Evolutionary conservation across 2,888 invertebrate species (phyloP).

Genomic region (Augiades crinisus): DNA sequence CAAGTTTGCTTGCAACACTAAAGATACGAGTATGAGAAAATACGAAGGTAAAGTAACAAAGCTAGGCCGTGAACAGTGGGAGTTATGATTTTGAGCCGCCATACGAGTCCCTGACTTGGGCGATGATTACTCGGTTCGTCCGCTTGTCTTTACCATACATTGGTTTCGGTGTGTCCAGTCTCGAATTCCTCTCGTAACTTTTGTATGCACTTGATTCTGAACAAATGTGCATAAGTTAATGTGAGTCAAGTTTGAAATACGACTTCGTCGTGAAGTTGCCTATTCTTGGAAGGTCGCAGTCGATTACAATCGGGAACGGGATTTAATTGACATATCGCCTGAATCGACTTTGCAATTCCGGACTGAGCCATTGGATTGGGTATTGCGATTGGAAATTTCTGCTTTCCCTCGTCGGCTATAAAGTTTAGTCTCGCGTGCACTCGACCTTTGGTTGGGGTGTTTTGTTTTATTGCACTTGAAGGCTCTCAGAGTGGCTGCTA

Average conservation of each 20-base stretch:
- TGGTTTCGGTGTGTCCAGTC: slow-evolving; percentile 53
- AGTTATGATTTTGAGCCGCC: slow-evolving; percentile 74
- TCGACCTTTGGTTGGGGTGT: slow-evolving; percentile 43
- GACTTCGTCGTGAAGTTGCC: slow-evolving; percentile 63
- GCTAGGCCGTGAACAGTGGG: slow-evolving; percentile 74
- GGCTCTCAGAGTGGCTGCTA: slow-evolving; percentile 61
- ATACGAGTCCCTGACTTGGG: slow-evolving; percentile 76
- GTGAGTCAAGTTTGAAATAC: slow-evolving; percentile 67
- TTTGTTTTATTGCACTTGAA: slow-evolving; percentile 69
- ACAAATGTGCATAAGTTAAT: slow-evolving; percentile 30
- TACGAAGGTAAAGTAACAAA: slow-evolving; percentile 80
- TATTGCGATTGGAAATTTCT: slow-evolving; percentile 39
- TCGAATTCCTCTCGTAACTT: slow-evolving; percentile 33
- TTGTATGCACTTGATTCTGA: slow-evolving; percentile 13
- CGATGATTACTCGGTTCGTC: slow-evolving; percentile 56
- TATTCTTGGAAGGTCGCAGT: slow-evolving; percentile 56
- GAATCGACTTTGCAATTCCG: slow-evolving; percentile 57
- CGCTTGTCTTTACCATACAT: slow-evolving; percentile 71
- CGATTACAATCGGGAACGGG: slow-evolving; percentile 59
- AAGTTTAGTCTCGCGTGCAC: slow-evolving; percentile 50
- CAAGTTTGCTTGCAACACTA: slow-evolving; percentile 54
- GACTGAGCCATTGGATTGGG: slow-evolving; percentile 48
- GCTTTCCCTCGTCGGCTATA: slow-evolving; percentile 45
- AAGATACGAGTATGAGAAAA: slow-evolving; percentile 71
- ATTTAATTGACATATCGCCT: slow-evolving; percentile 72